Conservation (phyloP, 1,140 invertebrate species). For the Pteromalus puparum region DNA sequence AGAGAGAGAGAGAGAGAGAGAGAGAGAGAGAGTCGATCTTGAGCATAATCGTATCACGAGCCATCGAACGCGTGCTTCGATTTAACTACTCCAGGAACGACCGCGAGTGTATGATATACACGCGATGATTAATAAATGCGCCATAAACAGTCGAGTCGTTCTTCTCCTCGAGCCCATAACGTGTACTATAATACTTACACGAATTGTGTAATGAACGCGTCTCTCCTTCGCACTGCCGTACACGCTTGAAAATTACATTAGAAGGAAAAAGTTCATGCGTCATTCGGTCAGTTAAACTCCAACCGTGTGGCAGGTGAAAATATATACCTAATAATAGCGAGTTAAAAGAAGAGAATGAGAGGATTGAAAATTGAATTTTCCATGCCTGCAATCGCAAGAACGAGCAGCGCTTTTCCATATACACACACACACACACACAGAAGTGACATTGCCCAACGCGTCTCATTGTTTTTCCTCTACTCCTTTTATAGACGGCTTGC, state of each 20-base stretch:
- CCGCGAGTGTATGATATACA: background rate
- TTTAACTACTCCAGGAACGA: background rate
- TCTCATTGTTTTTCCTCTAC: slow-evolving; percentile 8
- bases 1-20: too few species aligned
- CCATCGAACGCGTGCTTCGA: background rate
- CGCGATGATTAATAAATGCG: slow-evolving; percentile 11
- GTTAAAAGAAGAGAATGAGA: background rate
- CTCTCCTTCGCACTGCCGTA: background rate
- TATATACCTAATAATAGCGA: too few species aligned
- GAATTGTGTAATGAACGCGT: slow-evolving; percentile 24
- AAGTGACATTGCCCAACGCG: slow-evolving; percentile 11
- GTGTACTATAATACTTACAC: background rate
- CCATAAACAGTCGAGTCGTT: background rate
- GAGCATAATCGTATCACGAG: background rate
- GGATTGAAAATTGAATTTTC: slow-evolving; percentile 12
- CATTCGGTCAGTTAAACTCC: slow-evolving; percentile 13
- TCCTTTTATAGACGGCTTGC: background rate
- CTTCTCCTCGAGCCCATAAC: background rate
- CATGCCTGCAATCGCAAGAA: too few species aligned
- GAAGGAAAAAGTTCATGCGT: slow-evolving; percentile 24
- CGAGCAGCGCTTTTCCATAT: background rate
- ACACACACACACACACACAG: background rate
- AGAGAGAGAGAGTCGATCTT: background rate
- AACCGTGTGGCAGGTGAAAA: too few species aligned
- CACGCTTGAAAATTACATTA: slow-evolving; percentile 23